These are phyloP conservation scores for Masnerella sp. DNA, from an alignment of 2,888 invertebrate genomes.

Conservation along the genomic window DNA sequence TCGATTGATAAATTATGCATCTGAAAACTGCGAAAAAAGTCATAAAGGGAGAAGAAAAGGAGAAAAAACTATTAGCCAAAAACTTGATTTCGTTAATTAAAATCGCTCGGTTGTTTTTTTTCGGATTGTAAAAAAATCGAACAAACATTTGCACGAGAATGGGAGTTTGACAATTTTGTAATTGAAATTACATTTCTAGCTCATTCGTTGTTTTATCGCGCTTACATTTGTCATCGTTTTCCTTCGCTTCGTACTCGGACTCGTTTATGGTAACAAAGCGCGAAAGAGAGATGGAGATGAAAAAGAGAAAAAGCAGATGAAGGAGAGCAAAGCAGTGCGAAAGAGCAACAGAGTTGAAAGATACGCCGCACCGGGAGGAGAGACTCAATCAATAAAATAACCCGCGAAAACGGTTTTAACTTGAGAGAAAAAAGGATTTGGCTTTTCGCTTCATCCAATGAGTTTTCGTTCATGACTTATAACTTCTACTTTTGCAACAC, in stretches of 20 bases:
- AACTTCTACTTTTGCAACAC: no score
- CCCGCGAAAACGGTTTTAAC: constrained; percentile 71
- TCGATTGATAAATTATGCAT: constrained; percentile 30
- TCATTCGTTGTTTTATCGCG: constrained; percentile 19
- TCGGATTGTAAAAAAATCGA: neutral
- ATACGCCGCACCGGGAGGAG: constrained; percentile 62
- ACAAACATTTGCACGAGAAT: constrained; percentile 1
- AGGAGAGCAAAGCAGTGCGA: constrained; percentile 28
- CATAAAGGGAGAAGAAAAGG: neutral
- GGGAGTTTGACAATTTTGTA: constrained; percentile 14
- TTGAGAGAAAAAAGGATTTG: no score
- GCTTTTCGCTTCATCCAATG: no score
- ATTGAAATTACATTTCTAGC: constrained; percentile 15
- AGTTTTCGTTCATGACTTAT: no score
- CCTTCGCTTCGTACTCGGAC: constrained; percentile 34
- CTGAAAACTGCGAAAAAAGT: neutral
- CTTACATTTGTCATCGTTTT: constrained; percentile 36
- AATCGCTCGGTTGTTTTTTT: neutral
- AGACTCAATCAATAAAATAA: constrained; percentile 75
- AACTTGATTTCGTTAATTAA: neutral
- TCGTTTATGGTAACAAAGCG: constrained; percentile 28
- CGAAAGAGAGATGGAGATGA: constrained; percentile 1
- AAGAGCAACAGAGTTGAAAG: constrained; percentile 62
- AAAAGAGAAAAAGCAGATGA: constrained; percentile 24
- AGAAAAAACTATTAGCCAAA: neutral